Base-by-base conservation (phyloP, 1,140 invertebrate genomes). In the Manduca sexta region DNA sequence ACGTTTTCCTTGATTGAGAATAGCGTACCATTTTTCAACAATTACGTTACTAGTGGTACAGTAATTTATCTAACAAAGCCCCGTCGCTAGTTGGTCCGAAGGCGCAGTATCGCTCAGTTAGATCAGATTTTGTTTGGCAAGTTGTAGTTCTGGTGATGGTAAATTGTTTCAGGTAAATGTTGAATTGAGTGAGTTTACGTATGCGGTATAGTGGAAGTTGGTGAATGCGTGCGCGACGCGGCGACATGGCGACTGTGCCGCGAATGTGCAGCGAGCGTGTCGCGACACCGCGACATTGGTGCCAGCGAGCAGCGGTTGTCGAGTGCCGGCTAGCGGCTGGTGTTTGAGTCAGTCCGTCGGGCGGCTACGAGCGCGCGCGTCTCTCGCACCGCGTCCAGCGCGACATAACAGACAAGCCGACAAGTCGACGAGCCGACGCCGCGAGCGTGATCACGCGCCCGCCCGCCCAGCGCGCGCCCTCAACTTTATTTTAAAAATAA, bases 1-100 rank as follows among this genome's bases (percentile, higher is more conserved):
- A 69, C 58, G 51, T 63, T 70, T 76, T 75, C 58, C 61, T 60
- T 60, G 53, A 61, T 54, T 56, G 50, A 51, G 49, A 61, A 70
- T 64, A 64, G 37, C 45, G 17, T 49, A 41, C 18, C 2, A 52
- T 30, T 59, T 56, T 52, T 45, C 35, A 52, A 55, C 34, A 58
- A 55, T 55, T 58, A 50, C 41, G 38, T 17, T 31, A 46, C 29
- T 16, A 46, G 43, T 41, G 14, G 12, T 21, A n/a, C 10, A 14
- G 14, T 26, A 31, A 31, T 10, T 7, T 31, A 15, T 44, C 1
- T n/a, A 21, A 41, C 15, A 21, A 3, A 4, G n/a, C 17, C 17
- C 17, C 10, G 11, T 18, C 13, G 6, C 11, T 40, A 15, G 6
- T 17, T 40, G 4, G 38, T 10, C 17, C n/a, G 4, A 3, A 34